phyloP scores from a whole-genome alignment of 2,888 invertebrate genomes.

The Argyresthia albistria region DNA sequence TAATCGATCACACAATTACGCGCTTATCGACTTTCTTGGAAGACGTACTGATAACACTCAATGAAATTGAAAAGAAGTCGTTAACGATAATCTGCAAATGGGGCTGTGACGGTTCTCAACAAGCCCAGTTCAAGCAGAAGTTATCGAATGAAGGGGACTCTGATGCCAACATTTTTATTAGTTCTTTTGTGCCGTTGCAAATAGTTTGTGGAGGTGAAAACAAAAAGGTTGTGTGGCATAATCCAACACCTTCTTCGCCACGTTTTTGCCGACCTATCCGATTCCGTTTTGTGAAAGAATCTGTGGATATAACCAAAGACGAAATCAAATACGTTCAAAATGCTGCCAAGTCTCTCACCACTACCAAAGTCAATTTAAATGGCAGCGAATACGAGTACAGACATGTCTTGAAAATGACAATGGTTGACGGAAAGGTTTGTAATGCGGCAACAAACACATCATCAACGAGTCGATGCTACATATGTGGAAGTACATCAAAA shows the following conservation, averaged over 20 bases:
- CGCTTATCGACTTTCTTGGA: background rate
- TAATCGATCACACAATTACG: background rate
- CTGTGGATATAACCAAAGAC: background rate
- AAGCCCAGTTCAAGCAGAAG: background rate
- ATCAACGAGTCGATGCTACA: conserved; percentile 3
- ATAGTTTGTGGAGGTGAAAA: background rate
- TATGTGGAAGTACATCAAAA: conserved; percentile 4
- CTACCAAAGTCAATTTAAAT: background rate
- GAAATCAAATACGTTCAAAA: background rate
- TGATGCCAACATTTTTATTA: conserved; percentile 1
- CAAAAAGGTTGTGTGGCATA: background rate
- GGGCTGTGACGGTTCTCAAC: conserved; percentile 2
- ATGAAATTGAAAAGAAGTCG: background rate
- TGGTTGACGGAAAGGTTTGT: conserved; percentile 28
- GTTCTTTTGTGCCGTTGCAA: background rate
- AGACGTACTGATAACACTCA: background rate
- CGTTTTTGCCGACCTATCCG: background rate
- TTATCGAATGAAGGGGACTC: background rate
- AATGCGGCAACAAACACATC: conserved; percentile 19
- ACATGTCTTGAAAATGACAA: conserved; percentile 10
- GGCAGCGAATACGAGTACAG: background rate
- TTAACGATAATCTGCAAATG: background rate
- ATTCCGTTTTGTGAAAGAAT: background rate
- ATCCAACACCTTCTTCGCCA: background rate
- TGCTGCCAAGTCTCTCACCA: too few species aligned